A percentile compares a stretch with the other conserved stretches of the same genome.
Evolutionary conservation across 2,113 vertebrate genomes (phyloP).

Genomic region (Lepus timidus): DNA sequence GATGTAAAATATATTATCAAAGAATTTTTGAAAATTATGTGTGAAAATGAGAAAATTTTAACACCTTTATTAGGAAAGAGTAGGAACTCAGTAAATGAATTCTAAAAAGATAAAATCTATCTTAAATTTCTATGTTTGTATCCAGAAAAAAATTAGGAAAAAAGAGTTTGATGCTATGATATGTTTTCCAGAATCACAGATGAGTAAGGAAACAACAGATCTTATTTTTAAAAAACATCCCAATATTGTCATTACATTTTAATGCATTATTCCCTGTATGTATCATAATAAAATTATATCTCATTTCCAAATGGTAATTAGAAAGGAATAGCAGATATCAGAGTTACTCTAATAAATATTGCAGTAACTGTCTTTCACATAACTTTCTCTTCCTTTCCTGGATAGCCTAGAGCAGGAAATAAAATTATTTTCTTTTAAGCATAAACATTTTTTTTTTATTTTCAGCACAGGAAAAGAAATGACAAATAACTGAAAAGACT

Average conservation of each 20-base stretch:
- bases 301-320: not conserved
- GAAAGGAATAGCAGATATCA: not conserved
- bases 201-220: not conserved
- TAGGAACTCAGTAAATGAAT: not conserved
- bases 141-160: not conserved
- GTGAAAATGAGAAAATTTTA: not conserved
- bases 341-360: not conserved
- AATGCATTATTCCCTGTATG: not conserved
- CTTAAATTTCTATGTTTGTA: conserved; percentile 11
- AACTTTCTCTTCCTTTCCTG: not conserved
- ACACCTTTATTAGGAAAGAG: not conserved
- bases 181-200: not conserved
- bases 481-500: not conserved
- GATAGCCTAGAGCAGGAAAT: not conserved
- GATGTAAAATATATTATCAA: not conserved
- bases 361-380: not conserved
- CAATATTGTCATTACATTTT: not conserved
- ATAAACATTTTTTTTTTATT: not conserved
- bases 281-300: not conserved
- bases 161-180: not conserved
- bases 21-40: not conserved
- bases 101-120: not conserved
- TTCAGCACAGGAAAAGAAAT: not conserved
- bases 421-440: not conserved
- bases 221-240: not conserved